Base-by-base conservation (phyloP, 2,888 invertebrate species). In the Melikaiella ostensackeni region DNA sequence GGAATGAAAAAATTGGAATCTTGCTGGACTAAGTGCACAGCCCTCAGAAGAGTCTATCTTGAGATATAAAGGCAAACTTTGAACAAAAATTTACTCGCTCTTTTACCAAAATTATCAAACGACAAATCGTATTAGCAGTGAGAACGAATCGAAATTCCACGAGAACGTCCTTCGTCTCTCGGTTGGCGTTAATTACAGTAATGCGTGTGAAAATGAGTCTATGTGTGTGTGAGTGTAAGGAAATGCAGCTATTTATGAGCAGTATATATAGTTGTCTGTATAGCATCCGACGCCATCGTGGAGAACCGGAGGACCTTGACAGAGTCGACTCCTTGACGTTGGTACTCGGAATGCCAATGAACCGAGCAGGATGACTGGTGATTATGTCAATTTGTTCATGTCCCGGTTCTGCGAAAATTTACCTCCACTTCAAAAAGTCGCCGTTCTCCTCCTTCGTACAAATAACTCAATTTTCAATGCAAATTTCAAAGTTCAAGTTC, bases 301-400 rank as follows among this genome's bases (percentile, higher is more conserved):
- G 46, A 70, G 70, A 70, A 50, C 70, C 13, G 50, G 70, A 70
- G 70, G 70, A 50, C 70, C 70, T 70, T 70, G 70, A 70, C 70
- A 70, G 70, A 70, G 70, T 70, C 70, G 46, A 70, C 70, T 70
- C 70, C 70, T 70, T 70, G 70, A 70, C 70, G 70, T 70, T 70
- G 70, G 50, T 30, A 50, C 30, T 9, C 70, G 70, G 70, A 70
- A 70, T 70, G 70, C 70, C 70, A 70, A 70, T 70, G 70, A 70
- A 70, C 70, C 50, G 46, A 70, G 70, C 50, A 50, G 70, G 50
- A 70, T 30, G 30, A 50, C 70, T 70, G 46, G 19, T 70, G 50
- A 70, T 50, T 70, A 70, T 70, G 70, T 70, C 70, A 70, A 70
- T 70, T 50, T 70, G 30, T n/a, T 50, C 30, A 24, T 24, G 24